Evolutionary conservation across 2,113 vertebrate species (phyloP), one percentile per base, ranked within the genome.

Genomic region (Catharus minimus): DNA sequence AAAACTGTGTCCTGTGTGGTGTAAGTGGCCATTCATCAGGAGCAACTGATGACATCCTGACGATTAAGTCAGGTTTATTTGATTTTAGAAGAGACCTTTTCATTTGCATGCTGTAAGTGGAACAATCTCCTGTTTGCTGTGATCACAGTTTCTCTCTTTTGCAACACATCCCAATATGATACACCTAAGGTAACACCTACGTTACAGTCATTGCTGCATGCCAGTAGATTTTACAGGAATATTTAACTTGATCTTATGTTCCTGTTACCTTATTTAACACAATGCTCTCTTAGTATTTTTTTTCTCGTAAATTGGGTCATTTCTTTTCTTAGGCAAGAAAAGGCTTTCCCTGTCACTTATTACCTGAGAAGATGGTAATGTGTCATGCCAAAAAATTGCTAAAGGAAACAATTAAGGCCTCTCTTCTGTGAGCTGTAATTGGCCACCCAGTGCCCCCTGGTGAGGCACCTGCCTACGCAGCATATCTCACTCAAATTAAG

Each of bases 351-450:
- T 88, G 86, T 67, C 65, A 88, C 57, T 88, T 78, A 91, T 90
- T 88, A 92, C 61, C 82, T 76, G 55, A 87, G 27, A 87, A 76
- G 26, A 60, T 8, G 7, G n/a, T 27, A 53, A 75, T 24, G 32
- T 65, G 83, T 95, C 68, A 92, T 79, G 77, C 58, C 47, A 68
- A 90, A 95, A 81, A 66, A 90, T 58, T 77, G 22, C 44, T 73
- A 5, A 74, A 89, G 82, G 76, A 93, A 92, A 92, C 46, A 85
- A 92, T 65, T 73, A 28, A 46, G 17, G 16, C 9, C 58, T 23
- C 21, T 68, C 7, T 71, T 86, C 53, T 53, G 69, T 57, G 68
- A 76, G 41, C 21, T 86, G 69, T 36, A 49, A 28, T 68, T 88
- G 76, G 23, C 50, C 90, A 65, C 55, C 38, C 78, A 36, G 33